phyloP scores from a whole-genome alignment of 64 coral and sea anemone species.

The Pocillopora damicornis region DNA sequence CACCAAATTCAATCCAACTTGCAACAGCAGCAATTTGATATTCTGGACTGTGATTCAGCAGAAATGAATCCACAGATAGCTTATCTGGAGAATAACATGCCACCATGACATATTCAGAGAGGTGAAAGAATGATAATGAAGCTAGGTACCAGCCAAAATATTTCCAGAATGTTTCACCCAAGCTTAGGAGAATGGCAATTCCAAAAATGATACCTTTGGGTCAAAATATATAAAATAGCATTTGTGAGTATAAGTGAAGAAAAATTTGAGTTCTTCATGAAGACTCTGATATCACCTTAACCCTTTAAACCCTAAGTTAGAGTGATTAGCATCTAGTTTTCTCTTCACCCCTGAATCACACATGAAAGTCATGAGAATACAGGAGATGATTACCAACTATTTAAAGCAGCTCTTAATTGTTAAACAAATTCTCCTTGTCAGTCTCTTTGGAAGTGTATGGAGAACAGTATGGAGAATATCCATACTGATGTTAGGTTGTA shows the following conservation, averaged over 20 bases:
- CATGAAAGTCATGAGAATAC: no score
- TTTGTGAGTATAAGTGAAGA: background rate
- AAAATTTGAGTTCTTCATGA: no score
- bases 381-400: no score
- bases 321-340: no score
- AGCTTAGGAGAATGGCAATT: slow-evolving; percentile 57
- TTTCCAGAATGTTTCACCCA: slow-evolving; percentile 34
- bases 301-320: no score
- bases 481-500: no score
- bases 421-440: no score
- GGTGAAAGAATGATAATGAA: slow-evolving; percentile 86
- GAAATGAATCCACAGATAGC: slow-evolving; percentile 80
- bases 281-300: no score
- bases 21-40: slow-evolving; percentile 88
- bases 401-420: no score
- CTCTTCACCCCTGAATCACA: no score
- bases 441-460: no score
- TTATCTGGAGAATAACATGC: slow-evolving; percentile 74
- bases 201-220: slow-evolving; percentile 59
- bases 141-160: slow-evolving; percentile 90
- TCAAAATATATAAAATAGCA: background rate
- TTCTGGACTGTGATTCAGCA: slow-evolving; percentile 87
- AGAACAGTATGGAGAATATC: no score
- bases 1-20: slow-evolving; percentile 89
- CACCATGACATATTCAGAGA: slow-evolving; percentile 94